Conservation (phyloP, 2,797 vertebrate species). For the Chromis chromis region DNA sequence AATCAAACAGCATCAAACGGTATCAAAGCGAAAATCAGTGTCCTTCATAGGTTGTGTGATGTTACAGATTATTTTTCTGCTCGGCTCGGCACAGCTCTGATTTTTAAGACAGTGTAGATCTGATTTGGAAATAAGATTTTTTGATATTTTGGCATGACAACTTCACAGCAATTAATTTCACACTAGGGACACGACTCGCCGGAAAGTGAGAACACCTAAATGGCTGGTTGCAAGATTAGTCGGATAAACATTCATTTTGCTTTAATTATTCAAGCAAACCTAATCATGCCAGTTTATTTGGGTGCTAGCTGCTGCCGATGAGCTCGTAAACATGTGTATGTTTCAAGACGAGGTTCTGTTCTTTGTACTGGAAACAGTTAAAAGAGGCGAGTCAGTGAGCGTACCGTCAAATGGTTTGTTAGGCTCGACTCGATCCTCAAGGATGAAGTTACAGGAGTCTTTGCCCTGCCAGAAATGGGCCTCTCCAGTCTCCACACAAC, state of each 20-base stretch:
- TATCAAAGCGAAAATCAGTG: constrained; percentile 71
- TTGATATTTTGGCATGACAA: constrained; percentile 65
- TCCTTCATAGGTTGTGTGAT: constrained; percentile 72
- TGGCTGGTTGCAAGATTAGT: constrained; percentile 22
- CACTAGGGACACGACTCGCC: constrained; percentile 40
- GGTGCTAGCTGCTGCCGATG: neutral
- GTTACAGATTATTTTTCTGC: constrained; percentile 68
- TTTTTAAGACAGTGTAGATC: constrained; percentile 65
- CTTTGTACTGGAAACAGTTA: neutral
- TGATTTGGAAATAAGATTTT: constrained; percentile 69
- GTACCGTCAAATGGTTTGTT: constrained; percentile 68
- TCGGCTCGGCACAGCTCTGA: constrained; percentile 58
- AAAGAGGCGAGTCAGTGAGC: constrained; percentile 20
- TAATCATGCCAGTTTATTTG: constrained; percentile 1
- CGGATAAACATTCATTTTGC: constrained; percentile 9
- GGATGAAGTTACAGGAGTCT: constrained; percentile 74
- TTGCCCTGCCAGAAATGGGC: constrained; percentile 66
- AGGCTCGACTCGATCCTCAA: constrained; percentile 68
- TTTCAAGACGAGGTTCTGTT: neutral
- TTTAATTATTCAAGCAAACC: constrained; percentile 2
- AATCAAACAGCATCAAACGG: constrained; percentile 64
- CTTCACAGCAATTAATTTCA: constrained; percentile 72
- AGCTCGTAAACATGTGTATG: neutral
- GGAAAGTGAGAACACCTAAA: constrained; percentile 37
- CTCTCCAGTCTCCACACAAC: constrained; percentile 71